Conservation (phyloP, 2,797 vertebrate species). For the Rhinatrema bivittatum region DNA sequence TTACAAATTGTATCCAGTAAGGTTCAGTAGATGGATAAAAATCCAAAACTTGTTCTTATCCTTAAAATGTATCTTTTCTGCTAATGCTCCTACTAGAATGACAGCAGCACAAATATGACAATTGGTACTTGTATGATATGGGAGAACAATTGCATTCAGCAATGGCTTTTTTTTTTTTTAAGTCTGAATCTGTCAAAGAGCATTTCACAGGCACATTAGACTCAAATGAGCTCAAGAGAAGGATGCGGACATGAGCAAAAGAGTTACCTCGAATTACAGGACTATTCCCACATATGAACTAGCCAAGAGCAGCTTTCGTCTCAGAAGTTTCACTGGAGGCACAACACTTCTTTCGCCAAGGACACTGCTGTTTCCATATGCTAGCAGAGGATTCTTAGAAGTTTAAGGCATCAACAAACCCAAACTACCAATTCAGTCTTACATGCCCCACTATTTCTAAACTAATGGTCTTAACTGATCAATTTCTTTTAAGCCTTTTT, state of each 20-base stretch:
- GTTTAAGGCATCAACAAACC: neutral
- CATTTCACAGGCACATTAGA: conserved; percentile 5
- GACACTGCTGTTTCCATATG: conserved; percentile 60
- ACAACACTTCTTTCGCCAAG: conserved; percentile 78
- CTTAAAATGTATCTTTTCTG: neutral
- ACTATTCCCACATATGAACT: conserved; percentile 80
- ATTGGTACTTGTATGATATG: neutral
- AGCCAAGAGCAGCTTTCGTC: conserved; percentile 80
- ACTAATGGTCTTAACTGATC: too few relatives aligned
- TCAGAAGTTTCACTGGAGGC: conserved; percentile 73
- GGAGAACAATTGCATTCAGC: too few relatives aligned
- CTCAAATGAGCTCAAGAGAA: conserved; percentile 37
- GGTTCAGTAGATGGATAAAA: too few relatives aligned
- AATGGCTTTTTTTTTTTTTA: neutral
- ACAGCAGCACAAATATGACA: neutral
- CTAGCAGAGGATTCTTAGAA: conserved; percentile 60
- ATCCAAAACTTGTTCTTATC: too few relatives aligned
- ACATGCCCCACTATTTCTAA: too few relatives aligned
- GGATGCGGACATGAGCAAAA: conserved; percentile 83
- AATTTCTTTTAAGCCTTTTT: too few relatives aligned
- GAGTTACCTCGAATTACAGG: conserved; percentile 82
- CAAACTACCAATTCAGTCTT: too few relatives aligned
- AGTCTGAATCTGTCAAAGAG: neutral
- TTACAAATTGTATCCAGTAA: too few relatives aligned
- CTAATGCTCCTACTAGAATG: too few relatives aligned